A percentile compares a stretch with the other conserved stretches of the same genome.
These are phyloP conservation scores for Amblyopsis rosae DNA, from an alignment of 2,113 vertebrate species.

Conservation along the genomic window DNA sequence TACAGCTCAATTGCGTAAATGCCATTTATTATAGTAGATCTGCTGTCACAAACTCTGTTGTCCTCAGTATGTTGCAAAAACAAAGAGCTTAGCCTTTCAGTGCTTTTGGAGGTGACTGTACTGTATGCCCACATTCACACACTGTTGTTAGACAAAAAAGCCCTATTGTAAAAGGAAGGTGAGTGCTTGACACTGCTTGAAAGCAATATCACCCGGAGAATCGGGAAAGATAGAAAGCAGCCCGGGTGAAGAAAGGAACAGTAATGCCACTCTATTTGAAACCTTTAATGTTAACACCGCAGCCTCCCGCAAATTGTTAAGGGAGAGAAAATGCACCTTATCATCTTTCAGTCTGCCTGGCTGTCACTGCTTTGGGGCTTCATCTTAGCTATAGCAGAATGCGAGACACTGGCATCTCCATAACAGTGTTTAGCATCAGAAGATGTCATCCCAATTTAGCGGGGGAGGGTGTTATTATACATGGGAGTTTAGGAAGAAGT, in stretches of 20 bases:
- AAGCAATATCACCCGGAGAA: constrained; percentile 43
- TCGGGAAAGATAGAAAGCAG: constrained; percentile 55
- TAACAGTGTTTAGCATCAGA: constrained; percentile 47
- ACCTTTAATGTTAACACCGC: constrained; percentile 52
- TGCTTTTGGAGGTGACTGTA: too few relatives aligned
- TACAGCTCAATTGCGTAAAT: constrained; percentile 52
- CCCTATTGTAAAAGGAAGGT: background rate
- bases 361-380: constrained; percentile 57
- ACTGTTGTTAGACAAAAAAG: constrained; percentile 12
- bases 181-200: constrained; percentile 23
- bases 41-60: background rate
- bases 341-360: constrained; percentile 49
- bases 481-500: constrained; percentile 4
- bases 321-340: constrained; percentile 59
- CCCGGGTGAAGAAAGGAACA: constrained; percentile 33
- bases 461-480: constrained; percentile 30
- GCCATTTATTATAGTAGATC: constrained; percentile 20
- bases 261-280: constrained; percentile 55
- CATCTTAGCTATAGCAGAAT: constrained; percentile 31
- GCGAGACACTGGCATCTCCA: constrained; percentile 49
- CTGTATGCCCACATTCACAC: background rate
- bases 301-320: constrained; percentile 45
- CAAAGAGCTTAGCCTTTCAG: too few relatives aligned
- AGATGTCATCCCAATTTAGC: constrained; percentile 43
- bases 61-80: background rate